phyloP scores from a whole-genome alignment of 2,888 invertebrate species.

The Drosophila paramelanica region DNA sequence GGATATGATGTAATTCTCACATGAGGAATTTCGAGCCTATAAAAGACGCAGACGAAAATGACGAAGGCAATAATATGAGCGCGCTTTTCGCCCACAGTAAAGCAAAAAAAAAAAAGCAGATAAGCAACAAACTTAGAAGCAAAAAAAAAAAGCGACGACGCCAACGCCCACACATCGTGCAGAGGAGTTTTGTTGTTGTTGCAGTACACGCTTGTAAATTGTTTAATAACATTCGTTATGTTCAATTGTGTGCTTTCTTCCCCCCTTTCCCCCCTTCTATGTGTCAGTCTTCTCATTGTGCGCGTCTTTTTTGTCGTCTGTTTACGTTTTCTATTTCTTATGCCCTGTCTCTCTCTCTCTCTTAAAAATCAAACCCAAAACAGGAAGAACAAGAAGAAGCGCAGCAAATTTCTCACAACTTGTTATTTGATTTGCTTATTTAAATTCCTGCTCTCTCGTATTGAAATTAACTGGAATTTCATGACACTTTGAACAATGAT shows the following conservation, averaged over 20 bases:
- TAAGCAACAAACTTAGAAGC: constrained; percentile 4
- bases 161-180: constrained; percentile 15
- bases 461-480: constrained; percentile 7
- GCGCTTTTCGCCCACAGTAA: constrained; percentile 3
- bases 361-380: constrained; percentile 10
- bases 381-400: constrained; percentile 15
- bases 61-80: constrained; percentile 12
- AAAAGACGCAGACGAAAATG: constrained; percentile 18
- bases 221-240: constrained; percentile 39
- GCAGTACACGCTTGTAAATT: constrained; percentile 36
- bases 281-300: not conserved
- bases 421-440: not conserved
- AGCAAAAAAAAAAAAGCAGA: constrained; percentile 3
- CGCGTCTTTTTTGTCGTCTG: constrained; percentile 7
- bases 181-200: not conserved
- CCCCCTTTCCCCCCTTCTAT: not conserved
- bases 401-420: constrained; percentile 11
- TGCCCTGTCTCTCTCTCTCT: not conserved
- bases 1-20: constrained; percentile 64
- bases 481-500: constrained; percentile 35
- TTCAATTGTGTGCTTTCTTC: constrained; percentile 8
- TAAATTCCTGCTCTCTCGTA: constrained; percentile 7
- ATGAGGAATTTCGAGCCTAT: constrained; percentile 50
- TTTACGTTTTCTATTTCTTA: constrained; percentile 17
- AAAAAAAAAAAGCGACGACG: constrained; percentile 8